phyloP scores from a whole-genome alignment of 2,888 invertebrate genomes.

The Oscheius sp. region DNA sequence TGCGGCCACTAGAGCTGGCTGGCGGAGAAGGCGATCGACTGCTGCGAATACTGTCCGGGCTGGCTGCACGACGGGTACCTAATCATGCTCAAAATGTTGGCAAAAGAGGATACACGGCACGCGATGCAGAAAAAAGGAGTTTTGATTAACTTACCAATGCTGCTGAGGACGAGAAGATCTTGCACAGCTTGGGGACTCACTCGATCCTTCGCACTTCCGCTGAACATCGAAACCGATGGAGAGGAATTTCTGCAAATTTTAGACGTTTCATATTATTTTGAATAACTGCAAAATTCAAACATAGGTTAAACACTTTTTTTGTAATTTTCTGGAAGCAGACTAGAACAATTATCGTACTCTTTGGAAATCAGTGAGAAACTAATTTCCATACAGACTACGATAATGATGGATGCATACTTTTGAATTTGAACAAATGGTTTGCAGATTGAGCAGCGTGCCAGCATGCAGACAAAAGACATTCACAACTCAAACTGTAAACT shows the following conservation, averaged over 20 bases:
- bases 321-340: too few species aligned
- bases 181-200: slow-evolving; percentile 68
- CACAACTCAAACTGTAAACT: background rate
- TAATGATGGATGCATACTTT: too few species aligned
- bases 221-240: slow-evolving; percentile 69
- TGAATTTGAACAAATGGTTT: too few species aligned
- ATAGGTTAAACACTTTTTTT: too few species aligned
- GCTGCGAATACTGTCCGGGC: slow-evolving; percentile 65
- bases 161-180: slow-evolving; percentile 66
- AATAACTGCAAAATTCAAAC: background rate
- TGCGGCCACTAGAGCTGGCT: slow-evolving; percentile 61
- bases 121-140: background rate
- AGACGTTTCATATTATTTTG: background rate
- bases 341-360: too few species aligned
- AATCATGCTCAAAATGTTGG: slow-evolving; percentile 8
- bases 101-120: background rate
- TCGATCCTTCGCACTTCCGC: slow-evolving; percentile 58
- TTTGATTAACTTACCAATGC: slow-evolving; percentile 38
- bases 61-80: slow-evolving; percentile 57
- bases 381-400: too few species aligned
- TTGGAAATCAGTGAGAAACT: too few species aligned
- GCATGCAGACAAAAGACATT: background rate
- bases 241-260: slow-evolving; percentile 65
- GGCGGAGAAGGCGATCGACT: slow-evolving; percentile 65
- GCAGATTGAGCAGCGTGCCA: too few species aligned